Base-by-base conservation (phyloP, 2,797 vertebrate genomes). In the Enteromius trimaculatus region DNA sequence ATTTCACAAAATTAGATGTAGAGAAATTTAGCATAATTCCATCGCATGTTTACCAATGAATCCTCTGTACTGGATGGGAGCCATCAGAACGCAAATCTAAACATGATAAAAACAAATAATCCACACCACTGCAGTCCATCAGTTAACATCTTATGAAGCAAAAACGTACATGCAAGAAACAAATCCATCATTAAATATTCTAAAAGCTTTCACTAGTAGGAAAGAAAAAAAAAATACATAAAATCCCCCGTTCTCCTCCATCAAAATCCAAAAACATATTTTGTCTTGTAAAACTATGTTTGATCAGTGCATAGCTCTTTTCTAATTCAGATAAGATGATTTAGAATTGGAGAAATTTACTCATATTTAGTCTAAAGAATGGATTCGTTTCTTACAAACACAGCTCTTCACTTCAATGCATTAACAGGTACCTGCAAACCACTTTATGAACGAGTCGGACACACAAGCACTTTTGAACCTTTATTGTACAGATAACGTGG, bases 401-500 rank as follows among this genome's bases (percentile, higher is more conserved):
- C 1, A 8, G 37, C 37, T 39, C 6, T 39, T 39, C 37, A 39
- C 37, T 39, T 39, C 37, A 39, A 39, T 39, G 13, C 23, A 72
- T n/a, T 26, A 1, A 17, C n/a, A 58, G 4, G 39, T 51, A 39
- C 42, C 19, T 29, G 4, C 51, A 58, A 55, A 69, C 14, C 10
- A 2, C 19, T 29, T 53, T 39, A 79, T 72, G 3, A 34, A 83
- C 23, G 6, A 85, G n/a, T 37, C 31, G 0, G 34, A 26, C 37
- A 31, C 0, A 10, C 29, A 19, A 88, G 78, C 83, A 11, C 91
- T 92, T 93, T 90, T 66, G 80, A 83, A 92, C 87, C 93, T 97
- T 98, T 97, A 98, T 97, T 97, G 92, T 95, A 96, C 94, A 98
- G 92, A 96, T 93, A 94, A 77, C 80, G 92, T 92, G 82, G 84